Conservation (phyloP, 2,888 invertebrate genomes). For the Onchidella celtica region DNA sequence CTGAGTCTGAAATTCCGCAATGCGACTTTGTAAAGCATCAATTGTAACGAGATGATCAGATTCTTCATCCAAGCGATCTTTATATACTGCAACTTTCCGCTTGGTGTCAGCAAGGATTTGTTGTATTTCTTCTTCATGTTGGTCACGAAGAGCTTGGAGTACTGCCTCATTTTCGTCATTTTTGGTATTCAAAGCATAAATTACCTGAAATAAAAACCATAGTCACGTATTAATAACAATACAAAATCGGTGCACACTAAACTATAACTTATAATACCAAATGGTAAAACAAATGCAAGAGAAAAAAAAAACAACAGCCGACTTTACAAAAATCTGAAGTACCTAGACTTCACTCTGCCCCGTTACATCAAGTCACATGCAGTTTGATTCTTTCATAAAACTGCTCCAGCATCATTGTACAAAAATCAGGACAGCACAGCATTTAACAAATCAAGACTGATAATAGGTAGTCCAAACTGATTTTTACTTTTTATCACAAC, state of each 20-base stretch:
- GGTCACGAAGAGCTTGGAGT: slow-evolving; percentile 74
- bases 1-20: slow-evolving; percentile 70
- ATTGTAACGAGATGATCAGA: slow-evolving; percentile 65
- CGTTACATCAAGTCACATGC: too few relatives aligned
- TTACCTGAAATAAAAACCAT: slow-evolving; percentile 75
- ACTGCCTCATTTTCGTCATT: slow-evolving; percentile 79
- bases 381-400: too few relatives aligned
- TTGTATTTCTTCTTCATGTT: slow-evolving; percentile 78
- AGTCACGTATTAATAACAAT: too few relatives aligned
- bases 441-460: too few relatives aligned
- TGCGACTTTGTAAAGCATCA: slow-evolving; percentile 64
- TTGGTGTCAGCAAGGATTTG: slow-evolving; percentile 76
- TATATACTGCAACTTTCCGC: slow-evolving; percentile 71
- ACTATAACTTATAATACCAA: background rate
- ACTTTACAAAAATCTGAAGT: too few relatives aligned
- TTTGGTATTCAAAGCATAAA: slow-evolving; percentile 80
- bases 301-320: too few relatives aligned
- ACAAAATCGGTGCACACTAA: too few relatives aligned
- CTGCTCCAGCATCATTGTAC: too few relatives aligned
- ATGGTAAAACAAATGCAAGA: background rate
- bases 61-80: slow-evolving; percentile 67
- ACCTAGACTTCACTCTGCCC: too few relatives aligned
- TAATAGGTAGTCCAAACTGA: too few relatives aligned
- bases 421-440: too few relatives aligned
- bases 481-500: too few relatives aligned